Evolutionary conservation across 2,797 vertebrate species (phyloP).

Genomic region (Syncerus caffer): DNA sequence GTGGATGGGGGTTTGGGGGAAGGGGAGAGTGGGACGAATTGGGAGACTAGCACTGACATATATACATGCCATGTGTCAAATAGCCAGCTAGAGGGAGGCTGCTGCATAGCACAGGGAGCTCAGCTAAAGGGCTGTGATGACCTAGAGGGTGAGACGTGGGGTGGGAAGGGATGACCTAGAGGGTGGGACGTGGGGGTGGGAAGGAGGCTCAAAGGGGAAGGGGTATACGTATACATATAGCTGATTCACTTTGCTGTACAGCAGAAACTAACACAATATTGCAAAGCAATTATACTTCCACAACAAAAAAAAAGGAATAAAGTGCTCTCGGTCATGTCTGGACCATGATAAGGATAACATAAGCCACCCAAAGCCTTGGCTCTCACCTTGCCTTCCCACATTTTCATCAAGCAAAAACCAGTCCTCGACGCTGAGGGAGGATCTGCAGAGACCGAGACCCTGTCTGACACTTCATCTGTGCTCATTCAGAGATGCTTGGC

Average conservation of each 20-base stretch:
- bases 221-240: accelerated
- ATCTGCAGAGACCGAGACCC: neutral
- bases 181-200: neutral
- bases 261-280: neutral
- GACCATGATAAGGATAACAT: neutral
- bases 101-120: neutral
- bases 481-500: neutral
- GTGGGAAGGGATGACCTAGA: neutral
- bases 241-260: neutral
- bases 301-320: neutral
- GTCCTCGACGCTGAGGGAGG: neutral
- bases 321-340: neutral
- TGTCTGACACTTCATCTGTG: neutral
- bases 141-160: neutral
- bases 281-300: neutral
- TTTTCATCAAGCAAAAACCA: neutral
- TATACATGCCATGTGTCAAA: neutral
- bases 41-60: accelerated
- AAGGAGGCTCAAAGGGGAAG: neutral
- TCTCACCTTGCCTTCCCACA: neutral
- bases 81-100: accelerated
- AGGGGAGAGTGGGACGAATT: neutral
- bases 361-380: neutral
- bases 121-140: neutral
- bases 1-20: neutral